Conservation (phyloP, 2,797 vertebrate species). For the Odontamblyopus lacepedii region DNA sequence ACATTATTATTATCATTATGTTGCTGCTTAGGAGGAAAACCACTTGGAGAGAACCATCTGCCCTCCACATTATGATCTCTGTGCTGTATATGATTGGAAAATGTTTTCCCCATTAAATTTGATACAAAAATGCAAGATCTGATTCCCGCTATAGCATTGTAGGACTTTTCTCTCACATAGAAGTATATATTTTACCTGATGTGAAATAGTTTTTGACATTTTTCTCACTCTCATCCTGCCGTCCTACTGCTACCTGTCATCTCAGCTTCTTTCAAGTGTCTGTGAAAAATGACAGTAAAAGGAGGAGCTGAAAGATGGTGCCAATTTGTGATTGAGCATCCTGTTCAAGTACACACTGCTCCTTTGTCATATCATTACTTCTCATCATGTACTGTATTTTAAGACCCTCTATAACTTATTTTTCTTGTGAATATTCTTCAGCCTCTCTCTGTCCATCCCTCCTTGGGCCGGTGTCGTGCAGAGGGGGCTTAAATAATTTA, state of each 20-base stretch:
- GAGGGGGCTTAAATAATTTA: slow-evolving; percentile 73
- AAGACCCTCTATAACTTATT: slow-evolving; percentile 1
- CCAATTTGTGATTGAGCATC: slow-evolving; percentile 56
- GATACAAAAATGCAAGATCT: not conserved
- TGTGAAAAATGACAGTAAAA: slow-evolving; percentile 3
- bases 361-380: slow-evolving; percentile 31
- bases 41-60: not conserved
- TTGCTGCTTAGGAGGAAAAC: too few relatives aligned
- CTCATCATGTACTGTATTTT: not conserved
- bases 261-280: slow-evolving; percentile 23
- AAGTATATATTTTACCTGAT: not conserved
- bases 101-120: not conserved
- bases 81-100: not conserved
- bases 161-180: not conserved
- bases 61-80: not conserved
- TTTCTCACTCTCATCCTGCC: slow-evolving; percentile 12
- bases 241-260: slow-evolving; percentile 23
- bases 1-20: too few relatives aligned
- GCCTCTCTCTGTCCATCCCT: slow-evolving; percentile 24
- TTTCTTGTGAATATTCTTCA: slow-evolving; percentile 18
- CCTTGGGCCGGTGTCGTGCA: slow-evolving; percentile 58
- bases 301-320: slow-evolving; percentile 46
- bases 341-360: slow-evolving; percentile 60
- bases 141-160: not conserved
- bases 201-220: not conserved